Base-by-base conservation (phyloP, 2,888 invertebrate species). In the Pharmacophagus antenor region DNA sequence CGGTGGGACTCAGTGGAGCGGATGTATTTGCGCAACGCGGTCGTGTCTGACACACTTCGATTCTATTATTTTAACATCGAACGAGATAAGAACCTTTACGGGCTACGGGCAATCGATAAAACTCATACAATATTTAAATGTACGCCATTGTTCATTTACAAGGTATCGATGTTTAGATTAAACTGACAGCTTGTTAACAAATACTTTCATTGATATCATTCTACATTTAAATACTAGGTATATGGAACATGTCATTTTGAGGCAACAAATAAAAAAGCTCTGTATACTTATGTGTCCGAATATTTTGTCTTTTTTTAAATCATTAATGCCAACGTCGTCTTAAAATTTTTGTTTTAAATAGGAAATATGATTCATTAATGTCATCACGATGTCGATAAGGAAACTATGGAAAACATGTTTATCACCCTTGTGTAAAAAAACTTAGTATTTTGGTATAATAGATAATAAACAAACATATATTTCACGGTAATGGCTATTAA, bases 31-130 rank as follows among this genome's bases (percentile, higher is more conserved):
- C 63, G 58, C 57, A 64, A 65, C 58, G 44, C 22, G 61, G 20
- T 48, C 57, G 23, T 54, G 46, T 21, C 61, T 62, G 70, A 65
- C 67, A 68, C 61, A 69, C 61, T 64, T 65, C 62, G 63, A 59
- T 58, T 56, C 62, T 62, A 65, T 68, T 67, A 69, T 67, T 69
- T 70, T 54, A 58, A 49, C 42, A 18, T 63, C 58, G 56, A 20
- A 48, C 51, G 8, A 31, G 50, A 57, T 51, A 58, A 52, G 52
- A 46, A n/a, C 46, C 31, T 37, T 52, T 41, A 31, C 50, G 46
- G 62, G 56, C 56, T 56, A 17, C 20, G 49, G 52, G 48, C 59
- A 59, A 47, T 62, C 56, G 4, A 20, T 23, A 48, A 61, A 62
- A 56, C 58, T 55, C 57, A 60, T 53, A 37, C 21, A 47, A 15